Conservation (phyloP, 1,140 invertebrate species). For the Habropoda laboriosa region DNA sequence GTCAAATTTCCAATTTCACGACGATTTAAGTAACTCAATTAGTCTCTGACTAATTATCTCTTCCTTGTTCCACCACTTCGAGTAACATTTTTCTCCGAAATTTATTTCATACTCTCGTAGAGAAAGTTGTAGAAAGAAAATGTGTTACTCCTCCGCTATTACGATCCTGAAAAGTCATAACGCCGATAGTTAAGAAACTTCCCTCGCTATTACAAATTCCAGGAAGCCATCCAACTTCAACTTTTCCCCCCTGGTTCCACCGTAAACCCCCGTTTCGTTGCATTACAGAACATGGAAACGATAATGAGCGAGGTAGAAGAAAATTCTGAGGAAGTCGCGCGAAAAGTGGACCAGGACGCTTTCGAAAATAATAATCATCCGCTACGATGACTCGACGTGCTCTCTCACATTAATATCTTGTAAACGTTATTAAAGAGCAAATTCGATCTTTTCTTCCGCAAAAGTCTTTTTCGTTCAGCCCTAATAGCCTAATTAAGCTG, state of each 20-base stretch:
- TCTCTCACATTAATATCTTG: background rate
- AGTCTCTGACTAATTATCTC: too few species aligned
- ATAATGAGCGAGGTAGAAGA: background rate
- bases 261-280: background rate
- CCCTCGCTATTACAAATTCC: background rate
- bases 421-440: background rate
- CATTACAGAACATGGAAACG: background rate
- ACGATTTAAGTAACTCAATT: too few species aligned
- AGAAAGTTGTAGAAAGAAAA: too few species aligned
- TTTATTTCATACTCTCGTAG: too few species aligned
- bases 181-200: too few species aligned
- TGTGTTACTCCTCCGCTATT: too few species aligned
- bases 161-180: too few species aligned
- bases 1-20: too few species aligned
- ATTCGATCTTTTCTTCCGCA: background rate
- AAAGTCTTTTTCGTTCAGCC: background rate
- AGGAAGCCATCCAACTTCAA: background rate
- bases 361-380: conserved; percentile 38
- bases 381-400: conserved; percentile 19
- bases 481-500: background rate
- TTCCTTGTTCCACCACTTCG: too few species aligned
- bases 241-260: background rate
- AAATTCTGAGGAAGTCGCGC: background rate
- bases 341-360: conserved; percentile 40
- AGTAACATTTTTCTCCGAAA: too few species aligned